Base-by-base conservation (phyloP, 1,140 invertebrate genomes). In the Drosophila leontia region DNA sequence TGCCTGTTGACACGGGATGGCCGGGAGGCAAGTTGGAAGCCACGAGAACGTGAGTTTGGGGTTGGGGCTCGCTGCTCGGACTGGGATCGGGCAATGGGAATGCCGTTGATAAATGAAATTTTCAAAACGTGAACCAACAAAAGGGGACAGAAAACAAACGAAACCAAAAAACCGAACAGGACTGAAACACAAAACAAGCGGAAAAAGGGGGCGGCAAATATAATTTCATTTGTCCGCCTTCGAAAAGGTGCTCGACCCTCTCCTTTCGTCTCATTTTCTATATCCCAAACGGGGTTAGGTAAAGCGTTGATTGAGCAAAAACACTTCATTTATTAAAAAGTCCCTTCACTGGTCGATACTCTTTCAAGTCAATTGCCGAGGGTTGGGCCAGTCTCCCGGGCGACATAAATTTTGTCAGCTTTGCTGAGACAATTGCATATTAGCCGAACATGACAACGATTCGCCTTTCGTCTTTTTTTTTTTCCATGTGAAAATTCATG, bases 1-100 rank as follows among this genome's bases (percentile, higher is more conserved):
- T 91, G 88, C 88, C 81, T 91, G 88, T 91, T 91, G 88, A 91
- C 88, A 91, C 88, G 88, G 88, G 88, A 91, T 70, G 71, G 77
- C 76, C 63, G 55, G 44, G 63, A 58, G 76, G 51, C 63, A 50
- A 35, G 77, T 51, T 65, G 41, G 71, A 41, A 62, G 45, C 59
- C 55, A 55, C 53, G 26, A 69, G 15, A 62, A 65, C 58, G 39
- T 50, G 61, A 35, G 37, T 26, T n/a, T 15, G 26, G 47, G 23
- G 26, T 29, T 29, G n/a, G 48, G 47, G 39, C 12, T 60, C 26
- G 19, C 45, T 79, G 68, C 65, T 59, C 37, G 13, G 29, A 35
- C 56, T 80, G 67, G 50, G 34, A 50, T 90, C 74, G 69, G 79
- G 83, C 91, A 87, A 82, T 91, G 81, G 50, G 35, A 60, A 72